phyloP scores from a whole-genome alignment of 2,113 vertebrate species.

The Ivindomyrus marchei region DNA sequence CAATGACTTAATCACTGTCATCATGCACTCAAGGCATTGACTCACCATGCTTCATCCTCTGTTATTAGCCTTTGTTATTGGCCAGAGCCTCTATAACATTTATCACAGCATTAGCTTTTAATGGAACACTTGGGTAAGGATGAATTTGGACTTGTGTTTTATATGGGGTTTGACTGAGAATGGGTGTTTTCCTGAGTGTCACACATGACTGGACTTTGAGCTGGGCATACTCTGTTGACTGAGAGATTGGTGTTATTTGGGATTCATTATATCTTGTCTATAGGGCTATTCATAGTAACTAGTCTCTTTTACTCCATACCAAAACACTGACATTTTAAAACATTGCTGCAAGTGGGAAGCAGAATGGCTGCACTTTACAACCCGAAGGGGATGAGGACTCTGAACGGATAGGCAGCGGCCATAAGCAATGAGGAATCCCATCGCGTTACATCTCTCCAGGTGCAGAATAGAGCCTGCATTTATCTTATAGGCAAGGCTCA shows the following conservation, averaged over 20 bases:
- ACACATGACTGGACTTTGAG: neutral
- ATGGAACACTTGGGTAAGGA: neutral
- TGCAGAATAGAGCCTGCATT: neutral
- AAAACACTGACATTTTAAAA: neutral
- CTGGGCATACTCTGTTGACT: neutral
- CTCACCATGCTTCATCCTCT: neutral
- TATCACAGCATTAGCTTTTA: neutral
- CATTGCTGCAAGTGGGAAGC: neutral
- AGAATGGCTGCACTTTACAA: neutral
- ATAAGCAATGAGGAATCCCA: neutral
- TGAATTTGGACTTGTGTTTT: neutral
- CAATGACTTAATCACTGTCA: neutral
- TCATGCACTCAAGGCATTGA: neutral
- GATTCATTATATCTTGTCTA: neutral
- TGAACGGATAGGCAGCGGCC: neutral
- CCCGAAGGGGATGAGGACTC: neutral
- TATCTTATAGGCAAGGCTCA: neutral
- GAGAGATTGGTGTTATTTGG: neutral
- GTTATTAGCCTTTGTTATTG: neutral
- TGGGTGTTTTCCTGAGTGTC: neutral
- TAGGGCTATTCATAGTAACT: neutral
- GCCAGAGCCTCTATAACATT: neutral
- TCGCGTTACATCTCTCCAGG: neutral
- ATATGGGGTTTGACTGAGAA: neutral
- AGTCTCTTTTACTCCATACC: neutral